Evolutionary conservation across 2,113 vertebrate genomes (phyloP).

Genomic region (Thalassarche chlororhynchos): DNA sequence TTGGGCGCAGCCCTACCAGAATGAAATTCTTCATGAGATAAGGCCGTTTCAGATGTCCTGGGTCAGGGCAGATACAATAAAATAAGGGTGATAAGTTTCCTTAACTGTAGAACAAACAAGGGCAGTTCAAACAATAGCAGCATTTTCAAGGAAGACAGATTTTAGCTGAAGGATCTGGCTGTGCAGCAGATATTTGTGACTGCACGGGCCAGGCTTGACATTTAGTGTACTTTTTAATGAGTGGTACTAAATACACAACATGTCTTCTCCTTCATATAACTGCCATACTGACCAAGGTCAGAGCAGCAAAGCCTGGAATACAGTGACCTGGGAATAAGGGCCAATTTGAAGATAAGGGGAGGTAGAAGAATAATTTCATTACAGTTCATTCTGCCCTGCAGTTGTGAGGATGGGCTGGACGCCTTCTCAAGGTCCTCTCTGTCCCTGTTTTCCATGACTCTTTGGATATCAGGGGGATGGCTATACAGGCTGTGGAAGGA

Average conservation of each 20-base stretch:
- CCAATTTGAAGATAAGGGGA: background rate
- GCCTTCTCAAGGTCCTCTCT: background rate
- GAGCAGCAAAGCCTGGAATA: background rate
- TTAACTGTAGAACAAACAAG: conserved; percentile 39
- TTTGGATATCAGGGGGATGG: background rate
- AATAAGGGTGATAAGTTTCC: conserved; percentile 1
- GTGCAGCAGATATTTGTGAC: background rate
- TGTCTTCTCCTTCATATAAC: background rate
- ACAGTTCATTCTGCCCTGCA: background rate
- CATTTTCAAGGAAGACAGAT: background rate
- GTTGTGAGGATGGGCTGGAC: background rate
- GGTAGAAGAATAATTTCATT: background rate
- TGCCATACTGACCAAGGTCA: background rate
- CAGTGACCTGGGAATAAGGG: background rate
- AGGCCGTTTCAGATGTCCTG: background rate
- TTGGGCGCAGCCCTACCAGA: background rate
- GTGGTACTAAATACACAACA: background rate
- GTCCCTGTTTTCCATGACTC: background rate
- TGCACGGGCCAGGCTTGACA: background rate
- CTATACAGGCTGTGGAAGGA: background rate
- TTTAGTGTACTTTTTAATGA: background rate
- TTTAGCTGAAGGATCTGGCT: background rate
- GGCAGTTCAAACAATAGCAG: background rate
- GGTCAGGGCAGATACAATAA: conserved; percentile 8
- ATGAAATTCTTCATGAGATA: background rate